Base-by-base conservation (phyloP, 92 coral and sea anemone species). In the Actinernus sp. region DNA sequence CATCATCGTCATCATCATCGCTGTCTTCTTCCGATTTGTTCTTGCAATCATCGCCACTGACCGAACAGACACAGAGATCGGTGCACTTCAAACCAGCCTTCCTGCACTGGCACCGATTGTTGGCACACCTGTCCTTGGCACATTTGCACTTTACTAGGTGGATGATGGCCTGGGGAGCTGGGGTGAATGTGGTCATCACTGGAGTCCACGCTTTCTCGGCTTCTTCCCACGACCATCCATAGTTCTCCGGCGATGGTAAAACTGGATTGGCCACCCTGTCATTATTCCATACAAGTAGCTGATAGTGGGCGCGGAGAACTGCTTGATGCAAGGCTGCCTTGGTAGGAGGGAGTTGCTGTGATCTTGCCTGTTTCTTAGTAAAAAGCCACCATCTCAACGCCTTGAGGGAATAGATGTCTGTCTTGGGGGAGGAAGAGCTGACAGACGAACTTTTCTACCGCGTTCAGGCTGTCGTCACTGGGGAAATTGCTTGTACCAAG, bases 61-160 rank as follows among this genome's bases (percentile, higher is more conserved):
- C 88, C 23, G 82, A 63, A 55, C 69, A 81, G 41, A 69, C 62
- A 55, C 88, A 73, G 47, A 81, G 66, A 51, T 81, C 76, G 19
- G 82, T 73, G 75, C 76, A 81, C 8, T 19, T 54, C 76, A 65
- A 33, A 28, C 53, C 62, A 27, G 50, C 66, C 4, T 58, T 64
- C 56, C 60, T 54, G 33, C 58, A 58, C 38, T 22, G 56, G 19
- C 54, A 50, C 46, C 70, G 65, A 26, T 61, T 68, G 33, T n/a
- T n/a, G 29, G 50, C 66, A 10, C 66, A 76, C 56, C 60, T 54
- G 33, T 67, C 68, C 38, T 22, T 67, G 19, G 62, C 58, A 53
- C 70, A 76, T 28, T 61, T 68, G 33, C 70, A 66, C 21, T 58
- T 57, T 27, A 77, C 68, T 77, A 76, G 68, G 45, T 76, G 68